Evolutionary conservation across 2,797 vertebrate species (phyloP), one percentile per base, ranked within the genome.

Genomic region (Momotus momota): DNA sequence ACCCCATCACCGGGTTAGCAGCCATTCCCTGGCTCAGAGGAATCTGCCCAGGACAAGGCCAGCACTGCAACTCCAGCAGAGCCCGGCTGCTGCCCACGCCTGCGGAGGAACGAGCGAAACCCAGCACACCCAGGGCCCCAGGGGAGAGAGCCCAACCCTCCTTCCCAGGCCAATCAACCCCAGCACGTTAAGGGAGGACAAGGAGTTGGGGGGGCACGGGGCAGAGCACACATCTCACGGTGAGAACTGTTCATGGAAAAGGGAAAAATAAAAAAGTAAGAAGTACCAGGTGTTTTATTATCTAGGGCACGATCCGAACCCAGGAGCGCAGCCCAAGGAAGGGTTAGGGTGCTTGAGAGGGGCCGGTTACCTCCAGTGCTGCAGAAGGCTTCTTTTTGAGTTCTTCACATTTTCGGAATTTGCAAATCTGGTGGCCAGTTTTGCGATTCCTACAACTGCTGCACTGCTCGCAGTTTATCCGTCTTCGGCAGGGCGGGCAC

Each of bases 331-430:
- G 96, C 94, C 93, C 81, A 20, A 96, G 95, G 92, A 95, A 65
- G 92, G 93, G 96, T 96, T 96, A 97, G 94, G 96, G 92, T 96
- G 96, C 91, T 97, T 97, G 97, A 97, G 96, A 97, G 97, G 97
- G 98, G 94, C 98, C 64, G 95, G 98, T 99, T 99, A 99, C 99
- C 99, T 99, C 99, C 99, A 99, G 98, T 98, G 99, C 99, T 98
- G 99, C 99, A 88, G 99, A 99, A 79, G 99, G 99, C 98, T 99
- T 99, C 99, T 99, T 99, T 99, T 99, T 99, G 98, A 99, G 99
- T 99, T 99, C 99, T 98, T 99, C 99, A 91, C 99, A 99, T 98
- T 99, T 99, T 98, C 99, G 99, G 98, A 99, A 99, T 99, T 99
- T 99, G 98, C 99, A 99, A 99, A 99, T 99, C 99, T 99, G 99